Base-by-base conservation (phyloP, 2,797 vertebrate species). In the Manis crassicaudata region DNA sequence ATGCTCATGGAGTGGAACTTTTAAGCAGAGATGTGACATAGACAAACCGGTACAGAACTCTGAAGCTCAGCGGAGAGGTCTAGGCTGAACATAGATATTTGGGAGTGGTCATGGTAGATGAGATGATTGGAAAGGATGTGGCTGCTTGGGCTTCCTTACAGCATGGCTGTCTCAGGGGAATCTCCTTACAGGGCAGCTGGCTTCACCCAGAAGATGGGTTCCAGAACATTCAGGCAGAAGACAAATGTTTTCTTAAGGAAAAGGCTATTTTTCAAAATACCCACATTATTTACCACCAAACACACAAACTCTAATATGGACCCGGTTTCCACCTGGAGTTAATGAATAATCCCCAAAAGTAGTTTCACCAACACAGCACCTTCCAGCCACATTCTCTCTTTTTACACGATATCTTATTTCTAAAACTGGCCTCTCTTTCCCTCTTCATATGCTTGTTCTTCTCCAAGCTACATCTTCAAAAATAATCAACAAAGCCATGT, bases 391-490 rank as follows among this genome's bases (percentile, higher is more conserved):
- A 46, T 62, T 37, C 5, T 79, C 84, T 5, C 12, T 93, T 63
- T 96, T 17, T 87, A 58, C 35, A 90, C 23, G 72, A 12, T 46
- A 85, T 83, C 50, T 92, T 58, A 73, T 95, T 97, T 77, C 90
- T 93, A 94, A 96, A 96, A 32, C 14, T 67, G 37, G 5, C 58
- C 89, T 95, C 27, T 88, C n/a, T 87, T 79, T 14, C 72, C 7
- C 37, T 12, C n/a, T 25, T 18, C 37, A 16, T 70, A 84, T 20
- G 0, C 20, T 82, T 62, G 4, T 65, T 97, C 91, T 93, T 95
- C 94, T 96, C 83, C 67, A 97, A 98, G 87, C n/a, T 58, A 92
- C 72, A 35, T 93, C 56, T 94, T 97, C 62, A 83, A 76, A 11
- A 29, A 94, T 56, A 97, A 20, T 16, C 12, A 62, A 0, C 58